Base-by-base conservation (phyloP, 2,888 invertebrate species). In the Tetranychus piercei region DNA sequence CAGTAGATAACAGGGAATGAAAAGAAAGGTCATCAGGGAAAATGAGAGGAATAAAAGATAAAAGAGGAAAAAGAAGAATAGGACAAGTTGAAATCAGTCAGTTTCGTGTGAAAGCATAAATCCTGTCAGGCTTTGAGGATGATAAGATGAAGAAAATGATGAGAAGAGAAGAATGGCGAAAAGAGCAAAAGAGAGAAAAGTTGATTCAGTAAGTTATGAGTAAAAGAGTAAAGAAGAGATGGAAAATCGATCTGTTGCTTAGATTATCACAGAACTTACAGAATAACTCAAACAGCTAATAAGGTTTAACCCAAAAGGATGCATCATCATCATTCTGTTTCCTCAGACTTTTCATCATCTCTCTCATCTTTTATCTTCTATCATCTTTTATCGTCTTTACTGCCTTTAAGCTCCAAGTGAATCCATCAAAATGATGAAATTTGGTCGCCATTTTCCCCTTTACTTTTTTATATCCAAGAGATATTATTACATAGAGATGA, bases 1-100 rank as follows among this genome's bases (percentile, higher is more conserved):
- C 55, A 55, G 55, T 15, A 15, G 55, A 55, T 55, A 55, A 55
- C 55, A 55, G 55, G 55, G 55, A 55, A 15, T 55, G 55, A 15
- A 55, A 55, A 55, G 55, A 15, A 15, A 15, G 55, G 55, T 55
- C 55, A 55, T 55, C 55, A 69, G 67, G n/a, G 67, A 67, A n/a
- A 67, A n/a, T 18, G 67, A 67, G 67, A 67, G 67, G n/a, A n/a
- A 67, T 11, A 67, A n/a, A 67, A n/a, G n/a, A n/a, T 18, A n/a
- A 67, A n/a, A 67, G 67, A 67, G 11, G 23, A 22, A 20, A 22
- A 69, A 69, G 34, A 22, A 23, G 69, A 69, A 69, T 20, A 20
- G 69, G 34, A 23, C 22, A 69, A 69, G 20, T 11, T 20, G 69
- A 69, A 69, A 23, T 23, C 20, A 69, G 69, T 23, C 22, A 69